Evolutionary conservation across 2,797 vertebrate species (phyloP), one percentile per base, ranked within the genome.

Genomic region (Thamnophis elegans): DNA sequence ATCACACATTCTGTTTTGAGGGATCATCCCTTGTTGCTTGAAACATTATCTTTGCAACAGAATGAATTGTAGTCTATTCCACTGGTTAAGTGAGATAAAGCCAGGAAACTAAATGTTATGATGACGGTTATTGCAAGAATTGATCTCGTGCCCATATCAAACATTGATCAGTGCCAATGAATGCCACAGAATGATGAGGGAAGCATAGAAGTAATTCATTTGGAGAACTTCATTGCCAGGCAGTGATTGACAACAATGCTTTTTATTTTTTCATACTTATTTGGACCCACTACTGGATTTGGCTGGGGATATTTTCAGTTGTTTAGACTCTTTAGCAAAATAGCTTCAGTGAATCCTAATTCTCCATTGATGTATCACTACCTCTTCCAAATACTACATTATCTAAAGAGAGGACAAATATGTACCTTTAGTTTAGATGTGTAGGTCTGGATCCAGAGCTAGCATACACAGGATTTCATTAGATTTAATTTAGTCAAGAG

Each of bases 1-100:
- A 89, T 88, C 88, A 68, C 86, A 90, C 89, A 92, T 92, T 91
- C 89, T 92, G 85, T 73, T 91, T 92, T 42, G 28, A 53, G 73
- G 86, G 91, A 92, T 92, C 86, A 92, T 91, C 58, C 36, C 58
- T 47, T 94, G 86, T 86, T 78, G 32, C 18, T 92, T 10, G 85
- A 92, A 88, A 88, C 73, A 89, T 86, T 88, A 54, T 90, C 56
- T 65, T 62, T 91, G 86, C 58, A 91, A 93, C 65, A 88, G 56
- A 93, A 93, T 88, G 89, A 65, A 88, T 36, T 68, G 90, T 59
- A 85, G 86, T 58, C 53, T 73, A 73, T 86, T 89, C 89, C 59
- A 94, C 65, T 22, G 73, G 89, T 55, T 42, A 68, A 92, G 60
- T 82, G 68, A 88, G 89, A 92, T 85, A 60, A 92, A 88, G 85